These are phyloP conservation scores for Halichoerus grypus DNA, from an alignment of 2,113 vertebrate species.

Conservation along the genomic window DNA sequence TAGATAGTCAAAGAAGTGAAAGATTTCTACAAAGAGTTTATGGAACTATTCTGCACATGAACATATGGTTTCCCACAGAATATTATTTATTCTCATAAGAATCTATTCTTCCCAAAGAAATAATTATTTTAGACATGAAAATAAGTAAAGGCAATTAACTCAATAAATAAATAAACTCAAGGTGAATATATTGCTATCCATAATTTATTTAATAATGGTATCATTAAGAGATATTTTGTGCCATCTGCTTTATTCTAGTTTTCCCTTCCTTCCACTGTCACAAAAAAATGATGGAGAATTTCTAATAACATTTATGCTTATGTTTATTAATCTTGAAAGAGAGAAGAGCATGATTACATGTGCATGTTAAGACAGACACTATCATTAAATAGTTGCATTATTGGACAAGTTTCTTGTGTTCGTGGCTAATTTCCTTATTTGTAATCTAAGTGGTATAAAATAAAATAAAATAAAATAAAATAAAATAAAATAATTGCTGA, in stretches of 20 bases:
- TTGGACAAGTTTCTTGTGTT: not conserved
- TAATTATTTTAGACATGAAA: slow-evolving; percentile 9
- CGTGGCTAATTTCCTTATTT: not conserved
- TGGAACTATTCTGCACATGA: not conserved
- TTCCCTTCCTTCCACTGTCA: not conserved
- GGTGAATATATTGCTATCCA: not conserved
- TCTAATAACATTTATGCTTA: not conserved
- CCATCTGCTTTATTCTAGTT: not conserved
- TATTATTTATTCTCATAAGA: not conserved
- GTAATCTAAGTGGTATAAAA: not conserved
- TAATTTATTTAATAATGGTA: slow-evolving; percentile 44
- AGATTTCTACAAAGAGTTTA: not conserved
- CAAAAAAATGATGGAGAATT: not conserved
- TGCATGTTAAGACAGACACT: not conserved
- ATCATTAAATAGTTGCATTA: not conserved
- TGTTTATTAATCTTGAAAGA: not conserved
- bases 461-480: not conserved
- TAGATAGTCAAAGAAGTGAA: not conserved
- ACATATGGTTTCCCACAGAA: not conserved
- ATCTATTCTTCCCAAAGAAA: not conserved
- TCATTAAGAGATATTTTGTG: not conserved
- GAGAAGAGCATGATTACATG: not conserved
- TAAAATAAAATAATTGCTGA: not conserved
- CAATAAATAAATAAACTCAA: slow-evolving; percentile 7
- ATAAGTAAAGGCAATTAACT: not conserved